phyloP scores from a whole-genome alignment of 2,113 vertebrate species.

The Gobio gobio region DNA sequence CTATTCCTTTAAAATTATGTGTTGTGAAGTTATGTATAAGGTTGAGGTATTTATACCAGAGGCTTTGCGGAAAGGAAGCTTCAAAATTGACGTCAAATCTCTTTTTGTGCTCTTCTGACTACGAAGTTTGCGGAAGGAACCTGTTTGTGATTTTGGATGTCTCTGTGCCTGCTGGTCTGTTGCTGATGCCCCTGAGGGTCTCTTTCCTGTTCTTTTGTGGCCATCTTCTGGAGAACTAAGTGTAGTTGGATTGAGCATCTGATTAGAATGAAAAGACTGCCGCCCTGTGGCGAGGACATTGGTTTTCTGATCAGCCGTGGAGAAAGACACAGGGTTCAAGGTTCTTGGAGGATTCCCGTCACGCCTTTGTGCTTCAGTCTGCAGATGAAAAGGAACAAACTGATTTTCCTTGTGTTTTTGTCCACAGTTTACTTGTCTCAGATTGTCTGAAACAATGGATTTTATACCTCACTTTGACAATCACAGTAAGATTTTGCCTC shows the following conservation, averaged over 20 bases:
- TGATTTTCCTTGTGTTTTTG: neutral
- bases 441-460: neutral
- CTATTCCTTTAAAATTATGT: neutral
- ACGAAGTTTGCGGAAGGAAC: neutral
- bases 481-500: neutral
- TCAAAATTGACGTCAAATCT: neutral
- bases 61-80: constrained; percentile 17
- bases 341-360: neutral
- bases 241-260: neutral
- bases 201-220: neutral
- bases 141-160: neutral
- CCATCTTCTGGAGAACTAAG: neutral
- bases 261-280: constrained; percentile 62
- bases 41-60: constrained; percentile 53
- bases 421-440: neutral
- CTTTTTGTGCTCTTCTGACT: constrained; percentile 6
- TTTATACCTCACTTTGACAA: neutral
- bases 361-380: constrained; percentile 22
- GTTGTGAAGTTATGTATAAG: no score
- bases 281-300: constrained; percentile 63
- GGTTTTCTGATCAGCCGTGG: constrained; percentile 6
- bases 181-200: constrained; percentile 23
- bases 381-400: constrained; percentile 38
- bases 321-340: constrained; percentile 52
- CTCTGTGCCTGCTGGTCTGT: constrained; percentile 42